Conservation (phyloP, 2,113 vertebrate species). For the Numida meleagris region DNA sequence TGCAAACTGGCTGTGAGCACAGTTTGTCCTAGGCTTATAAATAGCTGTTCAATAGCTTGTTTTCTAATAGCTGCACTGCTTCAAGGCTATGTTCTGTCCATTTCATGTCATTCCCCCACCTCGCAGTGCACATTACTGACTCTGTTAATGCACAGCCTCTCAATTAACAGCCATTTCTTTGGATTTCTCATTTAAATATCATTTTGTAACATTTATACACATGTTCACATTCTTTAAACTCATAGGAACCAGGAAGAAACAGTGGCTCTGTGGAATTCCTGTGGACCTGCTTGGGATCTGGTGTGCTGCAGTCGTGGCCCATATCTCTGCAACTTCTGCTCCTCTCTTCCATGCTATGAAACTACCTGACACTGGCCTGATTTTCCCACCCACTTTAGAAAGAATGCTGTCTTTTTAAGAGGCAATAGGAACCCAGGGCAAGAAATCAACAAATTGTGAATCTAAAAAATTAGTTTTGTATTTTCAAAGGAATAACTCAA, state of each 20-base stretch:
- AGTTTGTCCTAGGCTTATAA: background rate
- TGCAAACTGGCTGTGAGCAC: background rate
- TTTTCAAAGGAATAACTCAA: background rate
- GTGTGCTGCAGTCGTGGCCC: background rate
- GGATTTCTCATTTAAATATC: background rate
- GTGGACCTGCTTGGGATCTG: background rate
- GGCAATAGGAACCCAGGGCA: background rate
- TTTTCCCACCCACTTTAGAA: background rate
- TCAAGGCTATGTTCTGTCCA: background rate
- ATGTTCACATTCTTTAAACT: background rate
- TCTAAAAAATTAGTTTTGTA: background rate
- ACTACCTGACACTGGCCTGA: background rate
- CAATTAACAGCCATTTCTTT: background rate
- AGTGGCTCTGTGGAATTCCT: too few relatives aligned
- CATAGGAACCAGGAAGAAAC: background rate
- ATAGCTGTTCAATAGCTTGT: background rate
- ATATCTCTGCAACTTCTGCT: background rate
- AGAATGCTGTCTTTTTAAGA: background rate
- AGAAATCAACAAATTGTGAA: background rate
- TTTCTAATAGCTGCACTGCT: background rate
- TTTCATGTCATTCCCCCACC: background rate
- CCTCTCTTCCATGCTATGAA: background rate
- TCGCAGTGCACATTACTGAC: background rate
- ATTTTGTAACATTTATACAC: background rate
- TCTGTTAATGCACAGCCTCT: background rate